phyloP scores from a whole-genome alignment of 1,140 invertebrate species.

The Camponotus floridanus region DNA sequence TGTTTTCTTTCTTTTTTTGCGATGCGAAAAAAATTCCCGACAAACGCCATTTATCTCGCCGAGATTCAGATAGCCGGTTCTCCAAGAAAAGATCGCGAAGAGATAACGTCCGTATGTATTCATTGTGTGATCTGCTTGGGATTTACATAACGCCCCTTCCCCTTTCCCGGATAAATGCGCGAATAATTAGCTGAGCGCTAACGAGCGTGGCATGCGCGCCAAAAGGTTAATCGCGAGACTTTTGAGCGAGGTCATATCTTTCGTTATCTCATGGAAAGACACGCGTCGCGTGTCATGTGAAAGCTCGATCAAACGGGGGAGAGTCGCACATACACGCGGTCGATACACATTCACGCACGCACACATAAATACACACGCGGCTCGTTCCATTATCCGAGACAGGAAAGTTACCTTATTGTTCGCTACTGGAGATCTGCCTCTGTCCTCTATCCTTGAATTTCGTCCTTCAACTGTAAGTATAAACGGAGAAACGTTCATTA shows the following conservation, averaged over 20 bases:
- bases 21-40: not conserved
- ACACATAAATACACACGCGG: not conserved
- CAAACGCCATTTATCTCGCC: constrained; percentile 30
- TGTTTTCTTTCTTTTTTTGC: not conserved
- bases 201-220: not conserved
- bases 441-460: constrained; percentile 55
- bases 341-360: not conserved
- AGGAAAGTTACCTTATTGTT: constrained; percentile 59
- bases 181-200: constrained; percentile 1
- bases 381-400: constrained; percentile 25
- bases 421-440: constrained; percentile 46
- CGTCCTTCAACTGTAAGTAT: constrained; percentile 57
- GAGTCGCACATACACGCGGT: not conserved
- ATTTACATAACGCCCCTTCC: constrained; percentile 35
- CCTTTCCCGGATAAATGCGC: constrained; percentile 12
- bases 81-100: constrained; percentile 34
- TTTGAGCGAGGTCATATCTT: not conserved
- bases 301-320: constrained; percentile 41
- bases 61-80: constrained; percentile 37
- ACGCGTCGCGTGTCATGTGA: constrained; percentile 10
- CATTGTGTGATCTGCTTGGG: constrained; percentile 26
- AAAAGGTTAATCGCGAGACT: constrained; percentile 45
- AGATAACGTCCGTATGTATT: constrained; percentile 39
- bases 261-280: constrained; percentile 45
- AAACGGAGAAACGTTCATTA: constrained; percentile 32